Evolutionary conservation across 2,888 invertebrate genomes (phyloP).

Genomic region (Lochmaea capreae): DNA sequence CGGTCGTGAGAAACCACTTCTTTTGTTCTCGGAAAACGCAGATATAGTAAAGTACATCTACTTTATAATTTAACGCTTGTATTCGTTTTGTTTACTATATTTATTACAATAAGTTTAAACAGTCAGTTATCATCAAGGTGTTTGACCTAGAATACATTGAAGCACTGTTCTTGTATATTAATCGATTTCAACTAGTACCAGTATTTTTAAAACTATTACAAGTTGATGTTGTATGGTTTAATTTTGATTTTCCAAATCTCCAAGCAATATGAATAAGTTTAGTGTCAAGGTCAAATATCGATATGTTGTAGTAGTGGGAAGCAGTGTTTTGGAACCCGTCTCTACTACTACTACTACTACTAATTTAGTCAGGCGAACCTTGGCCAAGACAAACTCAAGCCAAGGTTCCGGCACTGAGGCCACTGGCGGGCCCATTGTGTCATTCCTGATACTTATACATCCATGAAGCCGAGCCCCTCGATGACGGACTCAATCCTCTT

Average conservation of each 20-base stretch:
- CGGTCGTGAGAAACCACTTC: conserved; percentile 13
- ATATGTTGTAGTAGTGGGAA: background rate
- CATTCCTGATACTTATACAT: too few species aligned
- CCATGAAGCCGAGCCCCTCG: too few species aligned
- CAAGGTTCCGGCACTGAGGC: too few species aligned
- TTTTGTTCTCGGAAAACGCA: conserved; percentile 19
- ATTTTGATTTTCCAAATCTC: background rate
- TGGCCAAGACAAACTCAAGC: too few species aligned
- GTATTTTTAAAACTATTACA: background rate
- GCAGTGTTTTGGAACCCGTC: background rate
- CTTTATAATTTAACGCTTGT: conserved; percentile 9
- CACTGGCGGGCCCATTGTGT: too few species aligned
- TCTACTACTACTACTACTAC: too few species aligned
- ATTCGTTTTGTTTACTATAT: conserved; percentile 3
- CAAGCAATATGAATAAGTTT: background rate
- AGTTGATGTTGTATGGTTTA: background rate
- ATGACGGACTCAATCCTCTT: too few species aligned
- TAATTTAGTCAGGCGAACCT: too few species aligned
- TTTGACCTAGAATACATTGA: conserved; percentile 7
- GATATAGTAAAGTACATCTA: conserved; percentile 15
- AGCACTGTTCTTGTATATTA: background rate
- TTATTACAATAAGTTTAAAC: conserved; percentile 9
- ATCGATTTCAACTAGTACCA: background rate
- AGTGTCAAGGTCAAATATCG: background rate
- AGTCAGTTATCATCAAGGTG: conserved; percentile 1